phyloP scores from a whole-genome alignment of 2,797 vertebrate species.

The Luscinia megarhynchos region DNA sequence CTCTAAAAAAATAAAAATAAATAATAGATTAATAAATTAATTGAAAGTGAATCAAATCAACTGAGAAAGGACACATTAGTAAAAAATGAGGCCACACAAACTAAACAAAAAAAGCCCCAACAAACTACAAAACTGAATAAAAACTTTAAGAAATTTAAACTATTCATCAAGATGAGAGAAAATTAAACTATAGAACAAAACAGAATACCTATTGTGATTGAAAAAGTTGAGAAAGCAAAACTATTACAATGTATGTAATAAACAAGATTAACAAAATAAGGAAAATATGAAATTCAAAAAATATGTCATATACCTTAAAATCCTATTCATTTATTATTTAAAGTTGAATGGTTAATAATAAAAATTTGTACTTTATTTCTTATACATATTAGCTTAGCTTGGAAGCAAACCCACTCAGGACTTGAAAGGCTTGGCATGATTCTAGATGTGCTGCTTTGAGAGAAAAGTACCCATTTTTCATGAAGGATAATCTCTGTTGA shows the following conservation, averaged over 20 bases:
- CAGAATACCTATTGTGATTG: background rate
- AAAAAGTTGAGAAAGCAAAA: conserved; percentile 44
- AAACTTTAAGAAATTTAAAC: conserved; percentile 47
- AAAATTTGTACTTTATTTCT: background rate
- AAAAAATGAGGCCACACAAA: background rate
- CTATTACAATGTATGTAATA: conserved; percentile 5
- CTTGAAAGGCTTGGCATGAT: background rate
- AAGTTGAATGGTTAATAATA: background rate
- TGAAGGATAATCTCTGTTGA: background rate
- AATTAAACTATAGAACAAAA: conserved; percentile 58
- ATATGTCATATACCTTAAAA: background rate
- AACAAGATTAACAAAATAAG: background rate
- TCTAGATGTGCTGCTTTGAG: background rate
- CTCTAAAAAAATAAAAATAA: conserved; percentile 55
- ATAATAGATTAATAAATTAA: conserved; percentile 63
- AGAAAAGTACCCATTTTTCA: background rate
- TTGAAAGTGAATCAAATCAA: conserved; percentile 59
- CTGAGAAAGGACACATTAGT: background rate
- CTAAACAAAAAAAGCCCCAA: background rate
- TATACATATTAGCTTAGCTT: background rate
- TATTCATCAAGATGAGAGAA: conserved; percentile 55
- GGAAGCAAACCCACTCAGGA: background rate
- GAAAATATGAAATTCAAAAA: background rate
- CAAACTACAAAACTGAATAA: conserved; percentile 44
- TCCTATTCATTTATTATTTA: background rate